A percentile compares a stretch with the other conserved stretches of the same genome.
Evolutionary conservation across 2,888 invertebrate species (phyloP).

Genomic region (Hypomecis punctinalis): DNA sequence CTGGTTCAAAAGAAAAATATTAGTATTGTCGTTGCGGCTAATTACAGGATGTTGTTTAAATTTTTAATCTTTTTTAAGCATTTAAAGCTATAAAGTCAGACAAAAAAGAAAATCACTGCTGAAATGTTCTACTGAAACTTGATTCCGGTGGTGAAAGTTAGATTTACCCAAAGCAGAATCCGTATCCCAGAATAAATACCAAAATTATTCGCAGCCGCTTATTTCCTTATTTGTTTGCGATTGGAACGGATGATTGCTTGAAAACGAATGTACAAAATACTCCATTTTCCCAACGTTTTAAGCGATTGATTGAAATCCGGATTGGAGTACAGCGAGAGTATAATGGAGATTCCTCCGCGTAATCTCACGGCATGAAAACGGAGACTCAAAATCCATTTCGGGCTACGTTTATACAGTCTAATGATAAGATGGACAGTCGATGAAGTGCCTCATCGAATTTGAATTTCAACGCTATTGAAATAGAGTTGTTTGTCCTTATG

Average conservation of each 20-base stretch:
- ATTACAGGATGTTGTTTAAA: too few relatives aligned
- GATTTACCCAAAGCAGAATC: not conserved
- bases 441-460: not conserved
- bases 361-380: constrained; percentile 51
- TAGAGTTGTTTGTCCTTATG: too few relatives aligned
- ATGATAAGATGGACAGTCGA: constrained; percentile 3
- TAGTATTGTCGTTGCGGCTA: too few relatives aligned
- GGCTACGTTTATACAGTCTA: constrained; percentile 31
- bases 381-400: constrained; percentile 30
- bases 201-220: constrained; percentile 11
- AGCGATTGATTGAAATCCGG: constrained; percentile 62
- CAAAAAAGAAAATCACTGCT: too few relatives aligned
- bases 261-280: constrained; percentile 46
- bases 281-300: constrained; percentile 59
- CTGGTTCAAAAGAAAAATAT: too few relatives aligned
- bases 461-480: constrained; percentile 1
- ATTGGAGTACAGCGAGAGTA: constrained; percentile 50
- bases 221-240: constrained; percentile 31
- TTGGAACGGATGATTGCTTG: constrained; percentile 37
- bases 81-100: too few relatives aligned
- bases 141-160: too few relatives aligned
- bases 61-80: too few relatives aligned
- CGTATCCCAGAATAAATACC: not conserved
- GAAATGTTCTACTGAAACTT: too few relatives aligned
- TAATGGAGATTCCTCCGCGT: constrained; percentile 50